These are phyloP conservation scores for Kryphioiulus occultus DNA, from an alignment of 2,888 invertebrate species.

Conservation along the genomic window DNA sequence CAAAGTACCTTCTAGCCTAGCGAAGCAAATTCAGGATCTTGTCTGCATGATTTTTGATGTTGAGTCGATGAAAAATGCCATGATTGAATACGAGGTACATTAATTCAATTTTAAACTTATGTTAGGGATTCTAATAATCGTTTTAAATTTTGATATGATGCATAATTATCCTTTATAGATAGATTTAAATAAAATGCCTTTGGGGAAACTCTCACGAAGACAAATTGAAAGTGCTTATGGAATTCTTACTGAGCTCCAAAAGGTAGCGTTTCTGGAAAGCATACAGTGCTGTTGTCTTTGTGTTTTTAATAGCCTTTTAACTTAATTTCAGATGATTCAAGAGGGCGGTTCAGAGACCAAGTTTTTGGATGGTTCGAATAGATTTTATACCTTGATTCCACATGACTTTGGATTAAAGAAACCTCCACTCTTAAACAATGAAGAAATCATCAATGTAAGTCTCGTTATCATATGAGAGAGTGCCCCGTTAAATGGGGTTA, in stretches of 20 bases:
- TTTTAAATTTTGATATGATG: not conserved
- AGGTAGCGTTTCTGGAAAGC: slow-evolving; percentile 49
- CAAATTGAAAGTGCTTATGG: slow-evolving; percentile 87
- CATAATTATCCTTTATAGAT: slow-evolving; percentile 10
- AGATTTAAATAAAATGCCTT: slow-evolving; percentile 81
- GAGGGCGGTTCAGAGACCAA: slow-evolving; percentile 61
- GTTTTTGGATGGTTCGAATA: slow-evolving; percentile 86
- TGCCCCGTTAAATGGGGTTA: too few species aligned
- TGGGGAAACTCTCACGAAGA: slow-evolving; percentile 91
- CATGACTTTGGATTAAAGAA: slow-evolving; percentile 89
- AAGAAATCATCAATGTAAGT: slow-evolving; percentile 71
- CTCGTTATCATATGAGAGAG: not conserved
- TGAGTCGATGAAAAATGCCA: slow-evolving; percentile 86
- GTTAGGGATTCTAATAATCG: not conserved
- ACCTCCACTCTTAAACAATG: slow-evolving; percentile 80
- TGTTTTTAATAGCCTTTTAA: not conserved
- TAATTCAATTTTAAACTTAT: not conserved
- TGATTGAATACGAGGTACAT: slow-evolving; percentile 88
- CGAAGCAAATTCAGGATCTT: slow-evolving; percentile 79
- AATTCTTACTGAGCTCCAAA: slow-evolving; percentile 70
- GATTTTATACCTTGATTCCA: slow-evolving; percentile 94
- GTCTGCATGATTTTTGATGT: slow-evolving; percentile 89
- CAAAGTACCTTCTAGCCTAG: slow-evolving; percentile 71
- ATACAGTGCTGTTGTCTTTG: not conserved
- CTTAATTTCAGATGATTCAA: slow-evolving; percentile 58